Base-by-base conservation (phyloP, 2,797 vertebrate genomes). In the Benthosema pterotum region DNA sequence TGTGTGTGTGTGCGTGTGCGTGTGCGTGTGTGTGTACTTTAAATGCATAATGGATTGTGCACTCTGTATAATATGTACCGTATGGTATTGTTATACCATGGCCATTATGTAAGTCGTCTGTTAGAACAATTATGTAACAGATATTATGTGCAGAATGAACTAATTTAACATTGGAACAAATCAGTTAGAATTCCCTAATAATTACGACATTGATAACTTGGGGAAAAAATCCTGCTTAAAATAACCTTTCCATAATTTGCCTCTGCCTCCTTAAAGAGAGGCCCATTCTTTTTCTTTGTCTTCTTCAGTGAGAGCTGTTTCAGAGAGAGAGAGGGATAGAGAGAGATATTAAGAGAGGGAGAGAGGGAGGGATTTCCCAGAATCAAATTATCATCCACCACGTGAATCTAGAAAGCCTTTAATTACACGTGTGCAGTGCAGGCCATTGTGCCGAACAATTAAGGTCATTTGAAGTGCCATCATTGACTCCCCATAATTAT, bases 381-480 rank as follows among this genome's bases (percentile, higher is more conserved):
- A 51, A 79, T 79, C 52, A 61, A 78, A 81, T 82, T 42, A 71
- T 52, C 58, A 47, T 28, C 57, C 50, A 25, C 51, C 71, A 52
- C 66, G 62, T 72, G 75, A 55, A 74, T 74, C 71, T 42, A 63
- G 49, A 68, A 78, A 57, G 71, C 48, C 59, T 72, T 38, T 80
- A 78, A 82, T 85, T 78, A 83, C 55, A 71, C 19, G n/a, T 67
- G 52, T 54, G 62, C 62, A 62, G 57, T 58, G 65, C 61, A 13
- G 60, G 63, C 65, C 50, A 77, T 74, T 78, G 72, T 80, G 78
- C 57, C 58, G 64, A 74, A 82, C 82, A 83, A 86, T 82, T 72
- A 81, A 65, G 72, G 62, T 64, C 56, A 65, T 77, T 75, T 63
- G 71, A 82, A 56, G 71, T 70, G 68, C 82, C 67, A 64, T 78